These are phyloP conservation scores for Girardia tigrina DNA, from an alignment of 2,888 invertebrate species.

Conservation along the genomic window DNA sequence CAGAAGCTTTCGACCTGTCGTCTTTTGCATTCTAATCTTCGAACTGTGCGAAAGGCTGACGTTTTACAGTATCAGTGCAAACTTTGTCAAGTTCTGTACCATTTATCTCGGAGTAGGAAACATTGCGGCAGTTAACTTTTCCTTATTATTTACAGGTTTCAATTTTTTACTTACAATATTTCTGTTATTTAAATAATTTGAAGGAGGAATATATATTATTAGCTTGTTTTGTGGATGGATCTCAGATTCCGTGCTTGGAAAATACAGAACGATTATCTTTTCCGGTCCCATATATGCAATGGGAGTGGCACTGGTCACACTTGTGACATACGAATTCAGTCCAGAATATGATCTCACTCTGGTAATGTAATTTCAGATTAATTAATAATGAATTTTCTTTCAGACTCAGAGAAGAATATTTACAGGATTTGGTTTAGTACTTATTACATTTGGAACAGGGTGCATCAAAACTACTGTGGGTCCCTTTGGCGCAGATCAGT, in stretches of 20 bases:
- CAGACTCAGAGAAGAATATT: slow-evolving; percentile 39
- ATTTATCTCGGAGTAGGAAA: neutral
- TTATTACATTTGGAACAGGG: slow-evolving; percentile 44
- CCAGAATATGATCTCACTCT: neutral
- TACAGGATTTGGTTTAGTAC: slow-evolving; percentile 41
- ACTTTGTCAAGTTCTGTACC: slow-evolving; percentile 42
- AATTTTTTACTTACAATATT: too few relatives aligned
- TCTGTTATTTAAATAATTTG: too few relatives aligned
- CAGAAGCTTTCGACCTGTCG: neutral
- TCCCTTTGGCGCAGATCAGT: slow-evolving; percentile 46
- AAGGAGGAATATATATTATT: slow-evolving; percentile 42
- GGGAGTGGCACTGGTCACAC: slow-evolving; percentile 38
- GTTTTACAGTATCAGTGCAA: slow-evolving; percentile 43
- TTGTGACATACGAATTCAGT: too few relatives aligned
- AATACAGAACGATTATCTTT: slow-evolving; percentile 43
- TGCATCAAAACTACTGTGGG: slow-evolving; percentile 47
- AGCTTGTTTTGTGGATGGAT: slow-evolving; percentile 43
- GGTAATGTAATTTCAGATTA: too few relatives aligned
- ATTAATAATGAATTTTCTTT: too few relatives aligned
- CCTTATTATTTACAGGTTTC: slow-evolving; percentile 40
- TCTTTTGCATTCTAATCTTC: slow-evolving; percentile 5
- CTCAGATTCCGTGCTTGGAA: slow-evolving; percentile 42
- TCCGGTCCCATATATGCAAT: slow-evolving; percentile 42
- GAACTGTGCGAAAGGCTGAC: slow-evolving; percentile 43
- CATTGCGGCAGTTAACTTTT: slow-evolving; percentile 39